Conservation (phyloP, 2,888 invertebrate species). For the Heliconius cydno region DNA sequence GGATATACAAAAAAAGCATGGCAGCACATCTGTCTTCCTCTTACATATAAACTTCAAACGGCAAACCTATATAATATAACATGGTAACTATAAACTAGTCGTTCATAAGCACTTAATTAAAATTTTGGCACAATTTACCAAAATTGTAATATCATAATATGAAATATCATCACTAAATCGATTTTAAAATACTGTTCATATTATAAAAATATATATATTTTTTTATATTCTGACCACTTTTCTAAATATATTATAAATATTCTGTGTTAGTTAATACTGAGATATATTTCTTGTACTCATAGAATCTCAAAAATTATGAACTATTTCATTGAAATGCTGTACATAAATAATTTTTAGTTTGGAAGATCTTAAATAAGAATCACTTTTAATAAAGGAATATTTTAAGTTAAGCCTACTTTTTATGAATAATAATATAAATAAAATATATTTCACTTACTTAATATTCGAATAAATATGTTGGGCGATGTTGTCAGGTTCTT, state of each 20-base stretch:
- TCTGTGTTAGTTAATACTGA: conserved; percentile 41
- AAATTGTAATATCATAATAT: conserved; percentile 50
- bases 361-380: neutral
- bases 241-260: conserved; percentile 28
- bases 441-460: neutral
- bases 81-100: conserved; percentile 57
- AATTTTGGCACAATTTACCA: conserved; percentile 72
- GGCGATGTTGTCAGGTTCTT: neutral
- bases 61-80: conserved; percentile 46
- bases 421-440: neutral
- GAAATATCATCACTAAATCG: conserved; percentile 38
- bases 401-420: neutral
- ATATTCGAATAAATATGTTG: conserved; percentile 9
- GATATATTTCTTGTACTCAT: conserved; percentile 38
- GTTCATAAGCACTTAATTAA: conserved; percentile 55
- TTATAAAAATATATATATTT: conserved; percentile 13
- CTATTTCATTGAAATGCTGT: conserved; percentile 2
- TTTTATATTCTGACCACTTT: conserved; percentile 13
- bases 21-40: neutral
- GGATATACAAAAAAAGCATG: neutral
- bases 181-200: conserved; percentile 40
- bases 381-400: neutral
- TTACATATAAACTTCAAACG: conserved; percentile 20
- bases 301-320: conserved; percentile 37
- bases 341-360: neutral